Percentiles rank a stretch among this genome's conserved stretches.
phyloP scores from a whole-genome alignment of 2,113 vertebrate species.

The Scomber colias region DNA sequence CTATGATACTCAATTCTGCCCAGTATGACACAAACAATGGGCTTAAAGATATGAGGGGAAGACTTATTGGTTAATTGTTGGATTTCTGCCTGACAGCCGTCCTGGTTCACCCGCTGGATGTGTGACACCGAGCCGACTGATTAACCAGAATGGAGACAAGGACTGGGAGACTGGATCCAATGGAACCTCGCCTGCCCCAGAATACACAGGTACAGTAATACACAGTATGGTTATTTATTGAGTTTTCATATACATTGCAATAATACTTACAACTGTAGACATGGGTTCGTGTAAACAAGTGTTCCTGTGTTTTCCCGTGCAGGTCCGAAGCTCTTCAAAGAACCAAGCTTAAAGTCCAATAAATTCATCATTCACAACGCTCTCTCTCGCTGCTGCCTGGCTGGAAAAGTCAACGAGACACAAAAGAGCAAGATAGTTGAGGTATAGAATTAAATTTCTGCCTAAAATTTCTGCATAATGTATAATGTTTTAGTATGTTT shows the following conservation, averaged over 20 bases:
- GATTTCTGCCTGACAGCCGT: conserved; percentile 58
- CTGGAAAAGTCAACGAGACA: conserved; percentile 92
- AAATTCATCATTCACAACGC: conserved; percentile 95
- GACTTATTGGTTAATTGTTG: neutral
- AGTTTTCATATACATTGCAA: neutral
- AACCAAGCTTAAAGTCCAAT: conserved; percentile 95
- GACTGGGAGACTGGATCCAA: conserved; percentile 89
- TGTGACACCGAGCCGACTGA: conserved; percentile 83
- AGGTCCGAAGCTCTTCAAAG: conserved; percentile 93
- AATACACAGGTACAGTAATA: conserved; percentile 87
- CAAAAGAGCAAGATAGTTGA: conserved; percentile 93
- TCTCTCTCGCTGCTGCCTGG: conserved; percentile 92
- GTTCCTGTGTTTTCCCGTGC: conserved; percentile 6
- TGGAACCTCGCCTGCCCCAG: conserved; percentile 88
- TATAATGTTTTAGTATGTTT: neutral
- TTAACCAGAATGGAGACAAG: conserved; percentile 86
- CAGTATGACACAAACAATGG: no score
- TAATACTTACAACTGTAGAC: neutral
- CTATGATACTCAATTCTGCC: no score
- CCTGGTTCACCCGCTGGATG: conserved; percentile 85
- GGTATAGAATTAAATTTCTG: conserved; percentile 74
- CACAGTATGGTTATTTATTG: neutral
- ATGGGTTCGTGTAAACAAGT: neutral
- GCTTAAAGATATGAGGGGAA: neutral
- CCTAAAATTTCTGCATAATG: no score